These are phyloP conservation scores for Phoxinus phoxinus DNA, from an alignment of 2,113 vertebrate genomes.

Conservation along the genomic window DNA sequence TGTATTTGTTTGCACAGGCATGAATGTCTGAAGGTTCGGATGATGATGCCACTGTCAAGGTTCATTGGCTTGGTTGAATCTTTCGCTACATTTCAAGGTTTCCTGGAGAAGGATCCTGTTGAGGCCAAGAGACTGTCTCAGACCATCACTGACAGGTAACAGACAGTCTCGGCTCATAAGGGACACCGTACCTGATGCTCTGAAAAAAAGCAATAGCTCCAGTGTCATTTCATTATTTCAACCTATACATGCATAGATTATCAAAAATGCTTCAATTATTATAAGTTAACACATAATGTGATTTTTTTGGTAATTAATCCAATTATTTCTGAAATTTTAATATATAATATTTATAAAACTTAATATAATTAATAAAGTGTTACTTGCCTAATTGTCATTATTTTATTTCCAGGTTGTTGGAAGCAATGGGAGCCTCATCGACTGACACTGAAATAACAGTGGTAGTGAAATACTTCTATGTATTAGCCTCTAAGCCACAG, in stretches of 20 bases:
- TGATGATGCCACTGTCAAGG: constrained; percentile 53
- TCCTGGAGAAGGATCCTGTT: constrained; percentile 63
- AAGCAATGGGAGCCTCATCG: constrained; percentile 61
- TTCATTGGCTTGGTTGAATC: constrained; percentile 77
- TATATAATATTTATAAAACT: not conserved
- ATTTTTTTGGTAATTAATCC: not conserved
- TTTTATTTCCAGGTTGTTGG: constrained; percentile 59
- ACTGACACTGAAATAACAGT: constrained; percentile 61
- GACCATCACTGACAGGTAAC: constrained; percentile 72
- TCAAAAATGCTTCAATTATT: not conserved
- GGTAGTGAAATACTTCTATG: constrained; percentile 66
- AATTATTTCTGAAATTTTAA: not conserved
- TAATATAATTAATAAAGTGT: not conserved
- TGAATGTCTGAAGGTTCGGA: constrained; percentile 28
- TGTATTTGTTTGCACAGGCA: constrained; percentile 55
- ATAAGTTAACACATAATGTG: not conserved
- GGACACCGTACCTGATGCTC: not conserved
- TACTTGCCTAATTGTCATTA: not conserved
- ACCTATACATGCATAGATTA: not conserved
- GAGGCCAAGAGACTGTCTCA: constrained; percentile 71
- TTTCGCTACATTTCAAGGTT: constrained; percentile 69
- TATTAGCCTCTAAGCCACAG: constrained; percentile 63
- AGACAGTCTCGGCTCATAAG: not conserved
- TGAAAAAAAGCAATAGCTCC: not conserved
- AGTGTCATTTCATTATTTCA: not conserved